Base-by-base conservation (phyloP, 2,888 invertebrate genomes). In the Andrena bicolor region DNA sequence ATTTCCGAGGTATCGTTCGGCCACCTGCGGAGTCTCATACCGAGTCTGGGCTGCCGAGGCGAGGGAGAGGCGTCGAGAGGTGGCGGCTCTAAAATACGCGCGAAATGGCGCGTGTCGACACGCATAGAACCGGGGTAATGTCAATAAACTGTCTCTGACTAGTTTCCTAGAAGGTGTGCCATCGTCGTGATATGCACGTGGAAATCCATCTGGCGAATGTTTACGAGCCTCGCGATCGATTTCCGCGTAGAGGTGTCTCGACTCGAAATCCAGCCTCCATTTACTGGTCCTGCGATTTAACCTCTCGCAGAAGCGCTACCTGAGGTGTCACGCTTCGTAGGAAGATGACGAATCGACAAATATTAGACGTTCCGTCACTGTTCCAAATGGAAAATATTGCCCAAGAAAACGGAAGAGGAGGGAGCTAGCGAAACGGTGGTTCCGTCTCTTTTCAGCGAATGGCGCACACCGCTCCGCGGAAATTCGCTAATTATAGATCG, bases 401-500 rank as follows among this genome's bases (percentile, higher is more conserved):
- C 63, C 48, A 41, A 60, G n/a, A 23, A 64, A 73, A 53, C 6
- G 35, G 53, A 71, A 32, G 23, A 16, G 28, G 51, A 65, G 63
- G 73, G 41, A 8, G 28, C 8, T 49, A 49, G 53, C 23, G 53
- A 63, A 13, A 28, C 56, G 60, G 23, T 56, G 20, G 53, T n/a
- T 68, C 60, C 58, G 49, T 77, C 79, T 76, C 73, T 64, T 70
- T 80, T 70, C 68, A 76, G 65, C 60, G 64, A 61, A 66, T 51
- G 63, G 35, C 23, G 10, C 77, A 41, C 61, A 63, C 48, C 84
- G 60, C 74, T 76, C 80, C 80, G 75, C 80, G 90, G 89, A 91
- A 90, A 91, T 91, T 91, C 81, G 90, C 91, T 92, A 92, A 92
- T 92, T 92, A 92, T 92, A 92, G 91, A 90, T 87, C 77, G 79